phyloP scores from a whole-genome alignment of 1,140 invertebrate genomes.

The Paracyclopina nana region DNA sequence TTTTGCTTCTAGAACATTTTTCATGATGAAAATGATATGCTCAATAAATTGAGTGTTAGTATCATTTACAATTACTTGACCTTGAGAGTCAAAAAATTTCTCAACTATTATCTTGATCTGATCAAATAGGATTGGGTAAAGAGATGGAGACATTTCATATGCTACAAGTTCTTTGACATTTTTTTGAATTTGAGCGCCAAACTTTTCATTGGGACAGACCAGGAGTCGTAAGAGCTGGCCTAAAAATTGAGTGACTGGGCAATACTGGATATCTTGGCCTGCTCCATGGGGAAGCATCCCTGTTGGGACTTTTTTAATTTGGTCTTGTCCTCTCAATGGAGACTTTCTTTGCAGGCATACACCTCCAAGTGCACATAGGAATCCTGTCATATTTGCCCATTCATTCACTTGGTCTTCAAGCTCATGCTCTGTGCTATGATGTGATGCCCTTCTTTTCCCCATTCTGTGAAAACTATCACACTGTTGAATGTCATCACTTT shows the following conservation, averaged over 20 bases:
- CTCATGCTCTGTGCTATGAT: slow-evolving; percentile 88
- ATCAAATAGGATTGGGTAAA: slow-evolving; percentile 92
- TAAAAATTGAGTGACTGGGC: slow-evolving; percentile 83
- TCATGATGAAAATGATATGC: slow-evolving; percentile 96
- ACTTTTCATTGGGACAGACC: slow-evolving; percentile 85
- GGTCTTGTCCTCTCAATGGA: slow-evolving; percentile 29
- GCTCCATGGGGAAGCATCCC: slow-evolving; percentile 10
- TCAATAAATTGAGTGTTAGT: slow-evolving; percentile 95
- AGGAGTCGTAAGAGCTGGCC: slow-evolving; percentile 66
- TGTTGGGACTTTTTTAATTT: not conserved
- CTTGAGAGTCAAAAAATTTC: slow-evolving; percentile 85
- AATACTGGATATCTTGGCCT: slow-evolving; percentile 68
- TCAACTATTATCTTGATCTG: slow-evolving; percentile 90
- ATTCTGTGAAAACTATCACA: slow-evolving; percentile 57
- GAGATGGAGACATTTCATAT: slow-evolving; percentile 79
- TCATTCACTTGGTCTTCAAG: slow-evolving; percentile 92
- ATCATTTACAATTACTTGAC: slow-evolving; percentile 73
- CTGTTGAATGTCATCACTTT: slow-evolving; percentile 62
- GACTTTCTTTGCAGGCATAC: slow-evolving; percentile 66
- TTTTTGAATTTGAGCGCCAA: slow-evolving; percentile 82
- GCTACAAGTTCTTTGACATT: slow-evolving; percentile 89
- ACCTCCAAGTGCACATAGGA: slow-evolving; percentile 76
- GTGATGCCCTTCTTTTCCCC: slow-evolving; percentile 66
- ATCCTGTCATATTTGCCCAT: slow-evolving; percentile 97
- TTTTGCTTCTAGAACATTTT: slow-evolving; percentile 77